These are phyloP conservation scores for Fringilla coelebs DNA, from an alignment of 2,797 vertebrate species.

Conservation along the genomic window DNA sequence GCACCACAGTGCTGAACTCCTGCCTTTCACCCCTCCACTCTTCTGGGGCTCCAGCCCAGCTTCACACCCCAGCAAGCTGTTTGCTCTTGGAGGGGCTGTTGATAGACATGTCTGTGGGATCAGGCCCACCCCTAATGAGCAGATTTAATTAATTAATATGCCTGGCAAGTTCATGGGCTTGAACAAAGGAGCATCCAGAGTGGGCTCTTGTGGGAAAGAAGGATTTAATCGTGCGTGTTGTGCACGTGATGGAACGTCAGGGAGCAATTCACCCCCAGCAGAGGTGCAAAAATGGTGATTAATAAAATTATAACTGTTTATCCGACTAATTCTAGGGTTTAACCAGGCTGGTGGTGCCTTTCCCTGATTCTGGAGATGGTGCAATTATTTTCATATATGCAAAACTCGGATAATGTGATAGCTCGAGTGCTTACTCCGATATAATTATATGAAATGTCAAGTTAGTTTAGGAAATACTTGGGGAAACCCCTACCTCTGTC, in stretches of 20 bases:
- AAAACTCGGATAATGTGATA: neutral
- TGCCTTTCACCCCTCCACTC: neutral
- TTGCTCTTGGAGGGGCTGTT: neutral
- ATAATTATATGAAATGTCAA: conserved; percentile 64
- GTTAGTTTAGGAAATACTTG: conserved; percentile 24
- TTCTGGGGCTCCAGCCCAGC: neutral
- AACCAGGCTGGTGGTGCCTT: conserved; percentile 7
- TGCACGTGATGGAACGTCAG: neutral
- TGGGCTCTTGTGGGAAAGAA: neutral
- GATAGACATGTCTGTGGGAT: neutral
- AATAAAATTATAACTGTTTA: conserved; percentile 29
- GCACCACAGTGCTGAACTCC: fast-evolving
- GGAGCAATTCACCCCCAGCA: neutral
- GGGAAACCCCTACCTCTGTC: conserved; percentile 38
- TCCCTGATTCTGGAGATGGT: neutral
- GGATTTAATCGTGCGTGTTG: neutral
- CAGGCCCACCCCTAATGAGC: neutral
- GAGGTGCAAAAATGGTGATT: neutral
- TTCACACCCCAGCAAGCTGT: neutral
- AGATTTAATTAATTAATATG: neutral
- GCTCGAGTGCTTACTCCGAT: conserved; percentile 36
- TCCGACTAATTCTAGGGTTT: conserved; percentile 18
- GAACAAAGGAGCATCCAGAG: neutral
- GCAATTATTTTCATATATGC: conserved; percentile 28
- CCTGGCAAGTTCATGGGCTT: neutral